Conservation (phyloP, 1,140 invertebrate genomes). For the Delia radicum region DNA sequence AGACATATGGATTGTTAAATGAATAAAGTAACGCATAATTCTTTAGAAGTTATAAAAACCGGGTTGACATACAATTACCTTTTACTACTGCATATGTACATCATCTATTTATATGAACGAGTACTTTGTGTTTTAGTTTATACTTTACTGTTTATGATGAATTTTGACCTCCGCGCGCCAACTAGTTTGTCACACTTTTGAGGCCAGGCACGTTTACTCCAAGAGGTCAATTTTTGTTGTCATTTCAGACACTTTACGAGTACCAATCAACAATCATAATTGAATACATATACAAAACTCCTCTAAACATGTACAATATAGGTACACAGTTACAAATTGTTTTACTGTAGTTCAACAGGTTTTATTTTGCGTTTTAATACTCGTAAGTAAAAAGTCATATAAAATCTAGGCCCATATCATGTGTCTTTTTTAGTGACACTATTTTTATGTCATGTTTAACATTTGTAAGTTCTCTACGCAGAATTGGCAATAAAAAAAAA, state of each 20-base stretch:
- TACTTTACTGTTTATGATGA: conserved; percentile 1
- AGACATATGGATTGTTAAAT: not conserved
- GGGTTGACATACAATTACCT: not conserved
- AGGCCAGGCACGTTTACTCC: conserved; percentile 51
- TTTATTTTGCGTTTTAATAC: not conserved
- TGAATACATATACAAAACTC: not conserved
- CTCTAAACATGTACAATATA: not conserved
- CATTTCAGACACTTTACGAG: not conserved
- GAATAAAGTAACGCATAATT: not conserved
- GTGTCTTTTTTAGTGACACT: not conserved
- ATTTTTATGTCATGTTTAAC: not conserved
- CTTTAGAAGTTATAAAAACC: not conserved
- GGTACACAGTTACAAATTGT: not conserved
- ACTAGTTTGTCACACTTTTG: conserved; percentile 54
- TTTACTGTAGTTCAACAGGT: not conserved
- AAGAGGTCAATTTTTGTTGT: conserved; percentile 41
- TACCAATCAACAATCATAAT: not conserved
- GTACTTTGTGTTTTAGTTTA: not conserved
- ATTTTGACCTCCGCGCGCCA: conserved; percentile 23
- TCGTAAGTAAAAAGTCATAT: not conserved
- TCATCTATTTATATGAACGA: not conserved
- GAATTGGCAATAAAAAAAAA: conserved; percentile 15
- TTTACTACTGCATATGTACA: not conserved
- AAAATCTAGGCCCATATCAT: not conserved
- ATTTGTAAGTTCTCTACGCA: not conserved